phyloP scores from a whole-genome alignment of 2,888 invertebrate species.

The Chrysolina americana region DNA sequence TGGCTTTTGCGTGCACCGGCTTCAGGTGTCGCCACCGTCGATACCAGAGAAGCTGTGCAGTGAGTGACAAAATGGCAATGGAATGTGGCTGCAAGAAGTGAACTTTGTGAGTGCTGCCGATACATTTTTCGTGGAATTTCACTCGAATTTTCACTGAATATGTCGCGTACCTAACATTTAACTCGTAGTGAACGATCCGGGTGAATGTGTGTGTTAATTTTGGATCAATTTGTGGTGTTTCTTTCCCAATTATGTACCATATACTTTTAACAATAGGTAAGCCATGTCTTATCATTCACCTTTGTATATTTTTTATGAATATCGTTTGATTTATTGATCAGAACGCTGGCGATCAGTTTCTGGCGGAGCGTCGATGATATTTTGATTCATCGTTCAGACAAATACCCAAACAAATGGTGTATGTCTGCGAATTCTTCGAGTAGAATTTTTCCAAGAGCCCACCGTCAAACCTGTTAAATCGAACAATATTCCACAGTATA shows the following conservation, averaged over 20 bases:
- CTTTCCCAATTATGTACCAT: slow-evolving; percentile 67
- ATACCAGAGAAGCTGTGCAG: slow-evolving; percentile 61
- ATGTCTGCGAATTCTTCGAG: slow-evolving; percentile 10
- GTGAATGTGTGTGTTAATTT: slow-evolving; percentile 59
- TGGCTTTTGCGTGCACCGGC: slow-evolving; percentile 43
- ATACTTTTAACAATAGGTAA: slow-evolving; percentile 70
- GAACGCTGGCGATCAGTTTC: slow-evolving; percentile 11
- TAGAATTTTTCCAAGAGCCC: slow-evolving; percentile 19
- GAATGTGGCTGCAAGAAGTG: slow-evolving; percentile 67
- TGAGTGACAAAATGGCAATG: slow-evolving; percentile 71
- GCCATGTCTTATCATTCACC: slow-evolving; percentile 69
- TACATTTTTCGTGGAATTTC: slow-evolving; percentile 59
- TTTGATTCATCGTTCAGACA: slow-evolving; percentile 29
- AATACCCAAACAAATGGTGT: slow-evolving; percentile 11
- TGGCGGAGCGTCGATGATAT: slow-evolving; percentile 14
- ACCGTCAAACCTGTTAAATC: slow-evolving; percentile 25
- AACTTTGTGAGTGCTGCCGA: slow-evolving; percentile 67
- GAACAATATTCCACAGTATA: slow-evolving; percentile 19
- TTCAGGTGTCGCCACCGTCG: slow-evolving; percentile 55
- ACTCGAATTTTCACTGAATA: slow-evolving; percentile 60
- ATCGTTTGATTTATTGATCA: slow-evolving; percentile 61
- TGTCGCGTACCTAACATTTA: slow-evolving; percentile 60
- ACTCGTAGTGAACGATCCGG: slow-evolving; percentile 56
- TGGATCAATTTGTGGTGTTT: slow-evolving; percentile 59
- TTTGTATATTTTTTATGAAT: slow-evolving; percentile 66